Base-by-base conservation (phyloP, 1,140 invertebrate genomes). In the Temnothorax nylanderi region DNA sequence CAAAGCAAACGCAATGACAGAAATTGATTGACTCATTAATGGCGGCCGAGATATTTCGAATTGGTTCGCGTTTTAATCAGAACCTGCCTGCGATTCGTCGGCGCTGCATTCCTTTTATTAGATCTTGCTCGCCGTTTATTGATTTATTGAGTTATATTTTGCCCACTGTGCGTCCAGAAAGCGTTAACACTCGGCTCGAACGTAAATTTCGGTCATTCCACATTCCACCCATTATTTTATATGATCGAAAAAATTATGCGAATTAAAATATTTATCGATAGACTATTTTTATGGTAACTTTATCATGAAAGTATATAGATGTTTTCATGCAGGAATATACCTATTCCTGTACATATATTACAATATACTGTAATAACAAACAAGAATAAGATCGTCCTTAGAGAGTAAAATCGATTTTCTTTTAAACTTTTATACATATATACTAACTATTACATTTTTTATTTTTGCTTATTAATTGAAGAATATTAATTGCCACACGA, bases 11-110 rank as follows among this genome's bases (percentile, higher is more conserved):
- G 44, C 80, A 74, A 62, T 84, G 80, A 84, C 80, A 74, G 69
- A 32, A 84, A 60, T 84, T 74, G 80, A 84, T 84, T 74, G 80
- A 84, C 69, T 84, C 69, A 84, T 84, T 84, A 75, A 62, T 41
- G 32, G 13, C n/a, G 32, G 44, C 44, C 80, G 32, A 41, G 69
- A 84, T 75, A 84, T 84, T 47, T 75, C 54, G 69, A 75, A 84
- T 84, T 84, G 54, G n/a, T 84, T 75, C 26, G 69, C 56, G 41
- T 84, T 84, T 84, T 75, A 84, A 84, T 84, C 80, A 81, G 49
- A 47, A 51, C 21, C 65, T 54, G 34, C 34, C 41, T 37, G 54
- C 51, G 67, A 58, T 82, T 72, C 51, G 65, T 60, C 41, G 80
- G 65, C 16, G 18, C 18, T 74, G 34, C 32, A 69, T 84, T 74